Percentiles rank a stretch among this genome's conserved stretches.
Evolutionary conservation across 2,888 invertebrate genomes (phyloP).

Genomic region (Doris montereyensis): DNA sequence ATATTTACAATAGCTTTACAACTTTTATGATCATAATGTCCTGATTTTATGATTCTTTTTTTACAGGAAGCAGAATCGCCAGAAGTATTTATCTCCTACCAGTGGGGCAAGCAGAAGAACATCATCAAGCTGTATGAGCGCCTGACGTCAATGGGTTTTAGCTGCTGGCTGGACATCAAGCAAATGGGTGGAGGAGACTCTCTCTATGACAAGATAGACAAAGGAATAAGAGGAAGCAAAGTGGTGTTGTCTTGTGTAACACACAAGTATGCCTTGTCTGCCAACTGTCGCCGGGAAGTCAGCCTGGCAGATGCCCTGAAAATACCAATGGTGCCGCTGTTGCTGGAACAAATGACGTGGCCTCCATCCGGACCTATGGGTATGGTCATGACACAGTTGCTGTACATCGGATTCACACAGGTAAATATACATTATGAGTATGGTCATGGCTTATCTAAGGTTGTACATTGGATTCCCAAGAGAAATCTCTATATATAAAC

Average conservation of each 20-base stretch:
- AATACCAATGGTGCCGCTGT: slow-evolving; percentile 67
- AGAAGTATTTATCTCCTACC: slow-evolving; percentile 68
- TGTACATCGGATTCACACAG: slow-evolving; percentile 62
- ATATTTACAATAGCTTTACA: no score
- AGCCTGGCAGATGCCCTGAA: slow-evolving; percentile 67
- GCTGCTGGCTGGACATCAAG: slow-evolving; percentile 70
- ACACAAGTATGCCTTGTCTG: slow-evolving; percentile 66
- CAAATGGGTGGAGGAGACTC: slow-evolving; percentile 72
- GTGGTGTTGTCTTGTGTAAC: slow-evolving; percentile 68
- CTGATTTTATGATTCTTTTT: slow-evolving; percentile 29
- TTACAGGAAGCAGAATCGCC: slow-evolving; percentile 46
- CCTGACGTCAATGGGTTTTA: slow-evolving; percentile 58
- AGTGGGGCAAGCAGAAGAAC: slow-evolving; percentile 69
- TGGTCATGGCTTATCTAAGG: no score
- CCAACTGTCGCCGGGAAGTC: slow-evolving; percentile 69
- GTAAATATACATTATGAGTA: no score
- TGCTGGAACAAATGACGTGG: slow-evolving; percentile 66
- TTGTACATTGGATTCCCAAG: no score
- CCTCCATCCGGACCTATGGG: slow-evolving; percentile 71
- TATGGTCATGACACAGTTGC: slow-evolving; percentile 65
- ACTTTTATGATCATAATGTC: no score
- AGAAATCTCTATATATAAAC: no score
- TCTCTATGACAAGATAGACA: slow-evolving; percentile 70
- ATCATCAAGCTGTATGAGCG: slow-evolving; percentile 61
- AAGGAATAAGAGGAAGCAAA: slow-evolving; percentile 62